These are phyloP conservation scores for Polypterus bichir DNA, from an alignment of 2,113 vertebrate species.

Conservation along the genomic window DNA sequence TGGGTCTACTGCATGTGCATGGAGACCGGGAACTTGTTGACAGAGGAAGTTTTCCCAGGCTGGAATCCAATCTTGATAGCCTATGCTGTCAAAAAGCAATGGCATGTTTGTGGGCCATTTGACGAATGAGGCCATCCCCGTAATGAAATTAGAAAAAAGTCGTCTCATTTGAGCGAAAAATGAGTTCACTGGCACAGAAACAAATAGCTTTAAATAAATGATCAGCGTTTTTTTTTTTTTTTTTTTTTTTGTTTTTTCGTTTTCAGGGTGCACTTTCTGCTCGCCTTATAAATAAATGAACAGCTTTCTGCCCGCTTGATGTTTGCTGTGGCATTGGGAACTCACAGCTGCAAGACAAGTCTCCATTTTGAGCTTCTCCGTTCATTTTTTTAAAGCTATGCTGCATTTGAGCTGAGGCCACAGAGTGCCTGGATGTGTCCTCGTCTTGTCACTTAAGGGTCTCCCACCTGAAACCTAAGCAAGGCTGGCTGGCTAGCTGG, in stretches of 20 bases:
- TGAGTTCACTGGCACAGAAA: constrained; percentile 38
- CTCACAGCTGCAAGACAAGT: no score
- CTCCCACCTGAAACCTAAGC: no score
- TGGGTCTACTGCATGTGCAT: no score
- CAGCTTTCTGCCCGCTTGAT: constrained; percentile 49
- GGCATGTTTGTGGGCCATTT: neutral
- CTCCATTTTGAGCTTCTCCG: no score
- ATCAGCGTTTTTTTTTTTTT: constrained; percentile 58
- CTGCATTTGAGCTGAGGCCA: constrained; percentile 15
- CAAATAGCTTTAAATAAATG: constrained; percentile 63
- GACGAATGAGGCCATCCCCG: neutral
- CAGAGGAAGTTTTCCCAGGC: neutral
- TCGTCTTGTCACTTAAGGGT: no score
- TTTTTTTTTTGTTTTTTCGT: no score
- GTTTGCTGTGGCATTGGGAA: no score
- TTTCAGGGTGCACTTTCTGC: constrained; percentile 44
- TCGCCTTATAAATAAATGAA: constrained; percentile 78
- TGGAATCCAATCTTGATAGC: neutral
- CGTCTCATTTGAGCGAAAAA: constrained; percentile 32
- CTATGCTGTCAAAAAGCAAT: no score
- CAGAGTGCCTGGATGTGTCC: constrained; percentile 8
- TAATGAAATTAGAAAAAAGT: constrained; percentile 35
- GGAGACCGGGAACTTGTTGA: no score
- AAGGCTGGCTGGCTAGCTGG: no score
- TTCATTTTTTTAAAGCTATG: no score